A percentile compares a stretch with the other conserved stretches of the same genome.
Evolutionary conservation across 2,888 invertebrate species (phyloP).

Genomic region (Meteorus cinctellus): DNA sequence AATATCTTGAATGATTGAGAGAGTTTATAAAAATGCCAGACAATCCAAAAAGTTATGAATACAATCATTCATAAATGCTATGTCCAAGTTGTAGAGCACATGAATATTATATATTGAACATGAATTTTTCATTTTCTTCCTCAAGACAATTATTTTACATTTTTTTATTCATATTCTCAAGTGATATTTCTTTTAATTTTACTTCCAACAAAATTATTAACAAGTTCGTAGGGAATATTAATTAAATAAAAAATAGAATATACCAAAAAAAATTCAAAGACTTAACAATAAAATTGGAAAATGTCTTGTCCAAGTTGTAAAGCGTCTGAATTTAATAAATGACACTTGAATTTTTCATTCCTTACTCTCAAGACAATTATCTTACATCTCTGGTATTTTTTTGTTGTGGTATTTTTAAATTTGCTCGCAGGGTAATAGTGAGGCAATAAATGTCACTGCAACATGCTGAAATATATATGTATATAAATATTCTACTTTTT

Average conservation of each 20-base stretch:
- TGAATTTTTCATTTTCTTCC: not conserved
- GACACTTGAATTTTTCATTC: no score
- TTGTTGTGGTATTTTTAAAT: conserved; percentile 21
- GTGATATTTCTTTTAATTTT: conserved; percentile 6
- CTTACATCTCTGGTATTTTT: not conserved
- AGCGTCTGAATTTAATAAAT: no score
- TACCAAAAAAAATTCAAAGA: no score
- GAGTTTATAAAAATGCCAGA: not conserved
- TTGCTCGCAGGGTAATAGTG: conserved; percentile 26
- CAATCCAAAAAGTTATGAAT: conserved; percentile 16
- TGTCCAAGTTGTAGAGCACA: not conserved
- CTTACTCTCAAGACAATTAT: conserved; percentile 2
- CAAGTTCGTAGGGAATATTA: no score
- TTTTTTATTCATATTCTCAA: not conserved
- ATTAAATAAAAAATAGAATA: no score
- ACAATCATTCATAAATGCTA: conserved; percentile 1
- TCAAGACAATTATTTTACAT: not conserved
- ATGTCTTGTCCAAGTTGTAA: no score
- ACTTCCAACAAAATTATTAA: no score
- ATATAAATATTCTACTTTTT: not conserved
- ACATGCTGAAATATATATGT: conserved; percentile 30
- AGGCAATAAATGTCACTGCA: conserved; percentile 49
- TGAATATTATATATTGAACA: not conserved
- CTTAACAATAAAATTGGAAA: no score
- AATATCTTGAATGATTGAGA: conserved; percentile 5